These are phyloP conservation scores for Mesorhabditis spiculigera DNA, from an alignment of 2,888 invertebrate species.

Conservation along the genomic window DNA sequence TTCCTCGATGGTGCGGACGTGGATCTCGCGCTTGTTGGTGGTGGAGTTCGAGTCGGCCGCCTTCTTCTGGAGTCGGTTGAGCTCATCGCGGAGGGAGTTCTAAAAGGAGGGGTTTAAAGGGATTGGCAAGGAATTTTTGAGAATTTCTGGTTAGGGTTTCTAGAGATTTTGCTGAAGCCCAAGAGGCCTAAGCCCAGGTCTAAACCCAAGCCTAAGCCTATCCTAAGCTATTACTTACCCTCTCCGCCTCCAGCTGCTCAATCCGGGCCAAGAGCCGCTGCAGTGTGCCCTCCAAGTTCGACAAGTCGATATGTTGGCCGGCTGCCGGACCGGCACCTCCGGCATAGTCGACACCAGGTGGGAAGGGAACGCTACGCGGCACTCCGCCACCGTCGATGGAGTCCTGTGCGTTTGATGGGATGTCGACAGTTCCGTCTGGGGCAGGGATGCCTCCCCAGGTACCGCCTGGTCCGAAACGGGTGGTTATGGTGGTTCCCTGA, in stretches of 20 bases:
- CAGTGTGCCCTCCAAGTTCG: conserved; percentile 48
- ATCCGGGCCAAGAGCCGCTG: conserved; percentile 48
- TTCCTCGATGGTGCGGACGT: conserved; percentile 53
- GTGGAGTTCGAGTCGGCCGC: conserved; percentile 52
- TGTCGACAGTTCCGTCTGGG: conserved; percentile 35
- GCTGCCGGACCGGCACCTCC: conserved; percentile 22
- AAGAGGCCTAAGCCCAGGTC: neutral
- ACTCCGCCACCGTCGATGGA: conserved; percentile 27
- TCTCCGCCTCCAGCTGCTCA: conserved; percentile 52
- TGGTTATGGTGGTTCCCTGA: neutral
- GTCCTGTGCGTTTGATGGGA: conserved; percentile 30
- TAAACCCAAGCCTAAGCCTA: neutral
- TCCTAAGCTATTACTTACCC: conserved; percentile 25
- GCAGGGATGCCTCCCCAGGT: conserved; percentile 34
- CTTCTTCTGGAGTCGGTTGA: conserved; percentile 55
- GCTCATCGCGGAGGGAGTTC: conserved; percentile 53
- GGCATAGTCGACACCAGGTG: conserved; percentile 33
- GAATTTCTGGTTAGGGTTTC: neutral
- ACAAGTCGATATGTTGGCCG: conserved; percentile 38
- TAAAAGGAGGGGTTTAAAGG: conserved; percentile 15
- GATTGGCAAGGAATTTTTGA: neutral
- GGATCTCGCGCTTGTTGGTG: conserved; percentile 51
- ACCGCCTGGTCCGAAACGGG: conserved; percentile 17
- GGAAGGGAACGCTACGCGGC: conserved; percentile 50
- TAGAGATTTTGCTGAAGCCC: neutral